Percentiles rank a stretch among this genome's conserved stretches.
These are phyloP conservation scores for Leptodactylus fallax DNA, from an alignment of 2,797 vertebrate species.

Conservation along the genomic window DNA sequence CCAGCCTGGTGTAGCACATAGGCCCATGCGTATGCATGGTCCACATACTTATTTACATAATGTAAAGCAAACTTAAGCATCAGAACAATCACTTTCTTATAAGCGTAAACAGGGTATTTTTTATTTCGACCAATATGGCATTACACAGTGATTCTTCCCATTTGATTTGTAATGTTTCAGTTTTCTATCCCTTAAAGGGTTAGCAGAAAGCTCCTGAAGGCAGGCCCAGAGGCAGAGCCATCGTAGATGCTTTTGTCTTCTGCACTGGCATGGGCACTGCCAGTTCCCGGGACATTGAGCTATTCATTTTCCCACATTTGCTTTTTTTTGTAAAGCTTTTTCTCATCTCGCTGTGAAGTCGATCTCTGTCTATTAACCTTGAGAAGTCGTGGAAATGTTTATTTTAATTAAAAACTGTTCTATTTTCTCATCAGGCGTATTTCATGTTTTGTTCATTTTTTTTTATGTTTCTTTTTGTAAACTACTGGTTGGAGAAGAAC, in stretches of 20 bases:
- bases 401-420: slow-evolving; percentile 76
- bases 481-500: slow-evolving; percentile 73
- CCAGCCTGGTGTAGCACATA: too few relatives aligned
- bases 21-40: neutral
- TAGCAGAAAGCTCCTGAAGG: neutral
- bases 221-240: neutral
- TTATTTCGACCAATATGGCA: neutral
- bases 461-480: slow-evolving; percentile 72
- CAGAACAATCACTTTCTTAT: slow-evolving; percentile 40
- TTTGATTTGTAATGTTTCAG: slow-evolving; percentile 6
- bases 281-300: slow-evolving; percentile 14
- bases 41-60: neutral
- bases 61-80: slow-evolving; percentile 22
- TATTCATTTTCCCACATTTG: slow-evolving; percentile 37
- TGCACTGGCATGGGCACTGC: neutral
- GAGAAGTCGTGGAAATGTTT: slow-evolving; percentile 78
- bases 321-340: slow-evolving; percentile 25
- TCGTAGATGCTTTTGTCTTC: neutral
- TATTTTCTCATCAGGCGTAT: slow-evolving; percentile 81
- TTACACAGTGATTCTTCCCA: neutral
- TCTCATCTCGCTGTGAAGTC: slow-evolving; percentile 65
- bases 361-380: slow-evolving; percentile 70
- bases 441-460: slow-evolving; percentile 64
- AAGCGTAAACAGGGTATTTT: slow-evolving; percentile 37
- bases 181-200: neutral